Evolutionary conservation across 2,113 vertebrate species (phyloP).

Genomic region (Tragelaphus strepsiceros): DNA sequence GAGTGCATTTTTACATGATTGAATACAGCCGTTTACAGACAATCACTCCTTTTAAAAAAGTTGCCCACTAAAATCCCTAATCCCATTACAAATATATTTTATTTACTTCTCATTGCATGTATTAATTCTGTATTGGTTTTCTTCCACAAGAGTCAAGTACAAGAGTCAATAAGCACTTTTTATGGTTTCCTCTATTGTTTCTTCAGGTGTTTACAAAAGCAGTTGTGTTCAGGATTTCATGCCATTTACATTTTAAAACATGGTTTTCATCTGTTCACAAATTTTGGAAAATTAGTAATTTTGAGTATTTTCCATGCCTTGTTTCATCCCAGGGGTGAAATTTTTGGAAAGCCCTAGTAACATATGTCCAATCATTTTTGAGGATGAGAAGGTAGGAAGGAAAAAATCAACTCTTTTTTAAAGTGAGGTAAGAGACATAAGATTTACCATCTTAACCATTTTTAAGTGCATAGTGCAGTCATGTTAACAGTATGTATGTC

Average conservation of each 20-base stretch:
- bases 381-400: neutral
- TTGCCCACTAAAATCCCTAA: neutral
- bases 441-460: neutral
- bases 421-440: neutral
- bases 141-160: neutral
- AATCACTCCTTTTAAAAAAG: neutral
- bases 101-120: neutral
- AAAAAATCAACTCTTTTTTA: neutral
- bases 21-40: neutral
- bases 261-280: neutral
- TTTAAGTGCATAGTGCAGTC: neutral
- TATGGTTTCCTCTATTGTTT: neutral
- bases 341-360: neutral
- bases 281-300: neutral
- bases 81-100: neutral
- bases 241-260: neutral
- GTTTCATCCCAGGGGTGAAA: neutral
- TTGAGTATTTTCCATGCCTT: conserved; percentile 1
- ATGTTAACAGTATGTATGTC: neutral
- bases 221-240: neutral
- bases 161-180: neutral
- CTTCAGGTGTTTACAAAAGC: neutral
- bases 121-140: neutral
- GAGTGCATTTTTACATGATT: neutral
- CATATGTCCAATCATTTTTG: neutral